These are phyloP conservation scores for Nasonovia ribisnigri DNA, from an alignment of 2,888 invertebrate species.

Conservation along the genomic window DNA sequence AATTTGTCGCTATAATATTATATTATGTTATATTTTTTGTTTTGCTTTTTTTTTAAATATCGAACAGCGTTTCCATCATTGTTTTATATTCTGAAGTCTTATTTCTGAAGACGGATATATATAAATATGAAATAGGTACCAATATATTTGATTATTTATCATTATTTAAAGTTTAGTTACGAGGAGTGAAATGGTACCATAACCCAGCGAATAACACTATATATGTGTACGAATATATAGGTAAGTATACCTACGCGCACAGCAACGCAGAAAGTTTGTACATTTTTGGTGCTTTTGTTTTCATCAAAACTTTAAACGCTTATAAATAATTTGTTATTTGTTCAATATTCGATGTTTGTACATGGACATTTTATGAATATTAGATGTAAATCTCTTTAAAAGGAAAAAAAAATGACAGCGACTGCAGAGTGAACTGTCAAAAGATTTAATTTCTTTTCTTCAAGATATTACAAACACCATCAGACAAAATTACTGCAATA, in stretches of 20 bases:
- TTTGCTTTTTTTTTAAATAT: background rate
- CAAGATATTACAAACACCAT: background rate
- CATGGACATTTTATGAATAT: background rate
- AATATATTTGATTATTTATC: constrained; percentile 7
- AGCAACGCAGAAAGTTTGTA: background rate
- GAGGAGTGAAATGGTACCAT: background rate
- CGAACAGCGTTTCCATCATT: background rate
- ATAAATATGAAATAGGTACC: constrained; percentile 4
- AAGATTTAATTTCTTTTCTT: background rate
- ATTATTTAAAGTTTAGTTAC: background rate
- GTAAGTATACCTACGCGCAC: background rate
- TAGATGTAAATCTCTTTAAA: background rate
- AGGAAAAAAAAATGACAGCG: background rate
- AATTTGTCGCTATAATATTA: background rate
- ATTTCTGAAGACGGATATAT: background rate
- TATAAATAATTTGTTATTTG: background rate
- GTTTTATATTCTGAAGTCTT: background rate
- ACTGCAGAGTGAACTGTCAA: background rate
- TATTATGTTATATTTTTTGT: background rate
- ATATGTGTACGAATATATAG: background rate
- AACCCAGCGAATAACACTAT: background rate
- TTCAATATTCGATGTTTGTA: background rate
- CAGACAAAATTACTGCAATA: background rate
- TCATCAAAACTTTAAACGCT: constrained; percentile 6
- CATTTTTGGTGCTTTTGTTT: constrained; percentile 1